Evolutionary conservation across 2,113 vertebrate species (phyloP).

Genomic region (Antechinus flavipes): DNA sequence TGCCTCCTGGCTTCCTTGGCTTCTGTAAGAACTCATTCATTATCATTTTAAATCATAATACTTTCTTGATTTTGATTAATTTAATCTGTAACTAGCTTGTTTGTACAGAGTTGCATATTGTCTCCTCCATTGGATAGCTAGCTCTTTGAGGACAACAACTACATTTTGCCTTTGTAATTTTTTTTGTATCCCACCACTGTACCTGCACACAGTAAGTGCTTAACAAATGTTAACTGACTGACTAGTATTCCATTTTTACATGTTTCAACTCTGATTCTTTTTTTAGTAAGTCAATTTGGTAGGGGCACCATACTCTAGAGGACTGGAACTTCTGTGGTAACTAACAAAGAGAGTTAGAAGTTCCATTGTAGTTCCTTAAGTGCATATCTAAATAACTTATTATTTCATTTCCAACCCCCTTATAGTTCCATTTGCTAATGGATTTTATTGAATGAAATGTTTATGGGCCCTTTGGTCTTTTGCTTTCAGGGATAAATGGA

Average conservation of each 20-base stretch:
- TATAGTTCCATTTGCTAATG: not conserved
- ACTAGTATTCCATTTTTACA: not conserved
- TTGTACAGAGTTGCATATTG: not conserved
- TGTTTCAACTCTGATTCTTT: not conserved
- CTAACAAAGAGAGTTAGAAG: not conserved
- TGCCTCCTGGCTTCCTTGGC: too few species aligned
- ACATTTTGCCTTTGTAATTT: not conserved
- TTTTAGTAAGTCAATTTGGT: not conserved
- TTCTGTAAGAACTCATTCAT: not conserved
- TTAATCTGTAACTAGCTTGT: not conserved
- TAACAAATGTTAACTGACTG: not conserved
- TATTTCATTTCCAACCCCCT: not conserved
- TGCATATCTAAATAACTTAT: not conserved
- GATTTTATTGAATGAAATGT: not conserved
- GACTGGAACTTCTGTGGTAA: not conserved
- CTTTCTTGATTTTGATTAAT: not conserved
- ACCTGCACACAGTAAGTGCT: not conserved
- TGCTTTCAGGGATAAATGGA: not conserved
- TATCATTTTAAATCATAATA: not conserved
- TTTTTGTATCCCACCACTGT: not conserved
- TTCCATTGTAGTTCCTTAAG: not conserved
- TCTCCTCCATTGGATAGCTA: not conserved
- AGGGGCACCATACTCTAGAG: not conserved
- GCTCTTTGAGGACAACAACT: not conserved
- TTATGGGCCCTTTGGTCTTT: not conserved